Percentiles rank a stretch among this genome's conserved stretches.
phyloP scores from a whole-genome alignment of 1,140 invertebrate genomes.

The Macrocentrus cingulum region DNA sequence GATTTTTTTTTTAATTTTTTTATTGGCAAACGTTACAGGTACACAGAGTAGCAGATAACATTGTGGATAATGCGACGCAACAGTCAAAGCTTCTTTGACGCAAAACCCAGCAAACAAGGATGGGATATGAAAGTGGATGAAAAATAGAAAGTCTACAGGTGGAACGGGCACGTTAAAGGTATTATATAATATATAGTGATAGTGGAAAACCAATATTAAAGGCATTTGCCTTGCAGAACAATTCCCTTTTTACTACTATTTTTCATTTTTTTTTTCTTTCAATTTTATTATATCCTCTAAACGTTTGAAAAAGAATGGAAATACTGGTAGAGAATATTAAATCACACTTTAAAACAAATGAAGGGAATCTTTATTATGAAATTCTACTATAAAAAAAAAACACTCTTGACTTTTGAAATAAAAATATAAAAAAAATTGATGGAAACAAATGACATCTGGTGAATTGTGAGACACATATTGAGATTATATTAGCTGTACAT shows the following conservation, averaged over 20 bases:
- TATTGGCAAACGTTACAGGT: neutral
- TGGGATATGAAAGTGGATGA: slow-evolving; percentile 28
- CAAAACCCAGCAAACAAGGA: slow-evolving; percentile 48
- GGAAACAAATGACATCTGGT: neutral
- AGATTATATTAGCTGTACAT: neutral
- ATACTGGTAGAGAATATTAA: neutral
- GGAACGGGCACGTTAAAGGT: slow-evolving; percentile 22
- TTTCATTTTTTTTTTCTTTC: slow-evolving; percentile 6
- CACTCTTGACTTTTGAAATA: no score
- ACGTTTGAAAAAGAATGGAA: neutral
- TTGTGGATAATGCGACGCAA: slow-evolving; percentile 56
- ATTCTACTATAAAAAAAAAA: no score
- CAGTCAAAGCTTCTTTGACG: slow-evolving; percentile 55
- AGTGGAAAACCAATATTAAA: slow-evolving; percentile 11
- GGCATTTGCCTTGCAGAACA: slow-evolving; percentile 16
- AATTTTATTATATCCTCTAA: neutral
- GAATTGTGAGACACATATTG: neutral
- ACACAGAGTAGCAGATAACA: slow-evolving; percentile 21
- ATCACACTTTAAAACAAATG: slow-evolving; percentile 2
- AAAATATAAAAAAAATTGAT: neutral
- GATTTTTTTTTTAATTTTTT: slow-evolving; percentile 19
- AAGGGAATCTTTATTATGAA: no score
- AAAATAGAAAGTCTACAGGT: slow-evolving; percentile 46
- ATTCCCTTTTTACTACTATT: no score
- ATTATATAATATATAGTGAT: slow-evolving; percentile 1